Conservation (phyloP, 2,113 vertebrate species). For the Bubo bubo region DNA sequence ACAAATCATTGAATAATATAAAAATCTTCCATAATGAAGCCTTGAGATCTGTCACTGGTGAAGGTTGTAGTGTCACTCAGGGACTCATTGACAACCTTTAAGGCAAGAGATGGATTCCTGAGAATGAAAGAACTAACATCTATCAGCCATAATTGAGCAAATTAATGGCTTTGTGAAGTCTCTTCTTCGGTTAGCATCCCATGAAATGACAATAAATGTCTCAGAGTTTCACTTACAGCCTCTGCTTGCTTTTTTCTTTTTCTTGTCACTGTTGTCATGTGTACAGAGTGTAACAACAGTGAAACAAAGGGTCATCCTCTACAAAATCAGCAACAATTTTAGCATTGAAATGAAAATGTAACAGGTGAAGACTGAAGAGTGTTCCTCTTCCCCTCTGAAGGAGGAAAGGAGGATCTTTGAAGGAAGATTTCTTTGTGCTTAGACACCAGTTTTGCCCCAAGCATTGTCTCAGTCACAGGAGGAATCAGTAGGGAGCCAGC, state of each 20-base stretch:
- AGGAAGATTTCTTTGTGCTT: not conserved
- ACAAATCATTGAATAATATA: constrained; percentile 20
- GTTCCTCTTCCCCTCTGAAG: not conserved
- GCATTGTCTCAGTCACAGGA: not conserved
- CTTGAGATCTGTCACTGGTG: not conserved
- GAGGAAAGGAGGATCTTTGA: not conserved
- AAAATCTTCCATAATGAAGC: constrained; percentile 25
- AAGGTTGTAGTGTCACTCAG: constrained; percentile 40
- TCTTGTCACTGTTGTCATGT: not conserved
- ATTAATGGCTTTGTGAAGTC: constrained; percentile 47
- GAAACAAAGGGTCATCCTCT: not conserved
- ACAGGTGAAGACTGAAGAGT: not conserved
- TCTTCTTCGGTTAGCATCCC: constrained; percentile 25
- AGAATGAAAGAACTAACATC: constrained; percentile 13
- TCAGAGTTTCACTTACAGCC: not conserved
- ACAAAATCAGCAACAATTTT: not conserved
- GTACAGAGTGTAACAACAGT: not conserved
- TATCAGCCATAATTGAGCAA: constrained; percentile 61
- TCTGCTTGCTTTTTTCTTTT: not conserved
- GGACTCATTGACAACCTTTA: constrained; percentile 38
- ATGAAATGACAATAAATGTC: constrained; percentile 9
- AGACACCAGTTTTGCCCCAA: not conserved
- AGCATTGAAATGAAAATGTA: not conserved
- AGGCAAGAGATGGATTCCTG: not conserved
- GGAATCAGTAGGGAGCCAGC: not conserved